Conservation (phyloP, 2,113 vertebrate genomes). For the Epinephelus fuscoguttatus region DNA sequence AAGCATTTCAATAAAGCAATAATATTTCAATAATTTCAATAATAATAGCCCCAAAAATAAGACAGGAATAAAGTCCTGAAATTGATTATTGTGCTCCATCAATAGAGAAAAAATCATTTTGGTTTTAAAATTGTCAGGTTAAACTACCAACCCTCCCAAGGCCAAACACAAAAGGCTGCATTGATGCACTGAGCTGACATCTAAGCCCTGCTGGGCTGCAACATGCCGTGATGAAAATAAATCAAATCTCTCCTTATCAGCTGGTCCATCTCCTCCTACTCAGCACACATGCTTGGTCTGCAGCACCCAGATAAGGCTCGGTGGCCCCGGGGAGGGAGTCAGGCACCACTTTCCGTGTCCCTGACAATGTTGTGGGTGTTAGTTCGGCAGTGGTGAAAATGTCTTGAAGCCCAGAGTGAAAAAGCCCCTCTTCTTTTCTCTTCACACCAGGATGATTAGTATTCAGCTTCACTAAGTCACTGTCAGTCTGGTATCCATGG, state of each 20-base stretch:
- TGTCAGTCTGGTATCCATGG: slow-evolving; percentile 77
- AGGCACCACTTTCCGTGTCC: slow-evolving; percentile 35
- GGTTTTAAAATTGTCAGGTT: background rate
- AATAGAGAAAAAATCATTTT: background rate
- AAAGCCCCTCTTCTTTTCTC: slow-evolving; percentile 34
- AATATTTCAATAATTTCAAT: too few relatives aligned
- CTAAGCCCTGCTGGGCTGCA: slow-evolving; percentile 34
- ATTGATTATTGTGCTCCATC: slow-evolving; percentile 5
- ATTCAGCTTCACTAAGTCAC: slow-evolving; percentile 68
- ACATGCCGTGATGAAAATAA: slow-evolving; percentile 59
- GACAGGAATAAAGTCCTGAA: background rate
- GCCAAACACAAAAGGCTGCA: slow-evolving; percentile 37
- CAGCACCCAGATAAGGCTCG: slow-evolving; percentile 55
- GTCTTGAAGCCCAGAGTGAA: slow-evolving; percentile 37
- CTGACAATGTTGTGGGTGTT: slow-evolving; percentile 45
- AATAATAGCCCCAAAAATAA: slow-evolving; percentile 17
- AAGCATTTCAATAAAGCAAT: slow-evolving; percentile 33
- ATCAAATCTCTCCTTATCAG: slow-evolving; percentile 70
- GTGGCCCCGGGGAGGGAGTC: slow-evolving; percentile 23
- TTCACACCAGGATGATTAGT: slow-evolving; percentile 63
- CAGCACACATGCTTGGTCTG: slow-evolving; percentile 58
- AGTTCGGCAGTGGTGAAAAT: slow-evolving; percentile 36
- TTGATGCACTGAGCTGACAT: slow-evolving; percentile 38
- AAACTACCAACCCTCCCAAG: slow-evolving; percentile 6
- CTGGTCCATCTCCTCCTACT: slow-evolving; percentile 68